Evolutionary conservation across 2,888 invertebrate species (phyloP), one percentile per base, ranked within the genome.

Genomic region (Stenodera caucasica): DNA sequence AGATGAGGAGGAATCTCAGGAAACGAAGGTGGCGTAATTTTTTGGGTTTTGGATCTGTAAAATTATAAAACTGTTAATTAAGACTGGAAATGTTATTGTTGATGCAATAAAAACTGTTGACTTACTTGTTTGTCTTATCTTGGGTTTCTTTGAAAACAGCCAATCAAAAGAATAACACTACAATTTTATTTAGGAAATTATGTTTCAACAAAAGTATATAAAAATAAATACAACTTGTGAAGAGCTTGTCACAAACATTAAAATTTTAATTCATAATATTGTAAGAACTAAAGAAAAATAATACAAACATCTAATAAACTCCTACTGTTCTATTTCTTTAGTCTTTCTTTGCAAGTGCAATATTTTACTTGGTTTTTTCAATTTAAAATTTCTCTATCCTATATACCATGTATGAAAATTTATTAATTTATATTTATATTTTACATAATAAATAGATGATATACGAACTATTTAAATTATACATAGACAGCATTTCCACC

Each of bases 241-340:
- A 57, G 45, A 52, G 54, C 32, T 61, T 56, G 56, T 64, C 58
- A 64, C 61, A 64, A 61, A 64, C 64, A 61, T 61, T 61, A 61
- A 55, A 64, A 52, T 58, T 64, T 57, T 52, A 58, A 56, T 51
- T 54, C 30, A 60, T 54, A 63, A 52, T 52, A 8, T 21, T 58
- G 49, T 59, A 63, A n/a, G 57, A 65, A 65, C 59, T 58, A 61
- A 61, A 63, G 55, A 69, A 73, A 70, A 63, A 67, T 72, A 75
- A 72, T 70, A 75, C 72, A 75, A 71, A 69, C 67, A 72, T 71
- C 68, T 67, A 67, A 63, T 70, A 72, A 26, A 68, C 65, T 69
- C 72, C 45, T 45, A 45, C 45, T 75, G 73, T 62, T 71, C 74
- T 75, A 76, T 72, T 69, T 45, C 68, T 71, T 75, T 75, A 75